Conservation (phyloP, 2,113 vertebrate species). For the Nibea coibor region DNA sequence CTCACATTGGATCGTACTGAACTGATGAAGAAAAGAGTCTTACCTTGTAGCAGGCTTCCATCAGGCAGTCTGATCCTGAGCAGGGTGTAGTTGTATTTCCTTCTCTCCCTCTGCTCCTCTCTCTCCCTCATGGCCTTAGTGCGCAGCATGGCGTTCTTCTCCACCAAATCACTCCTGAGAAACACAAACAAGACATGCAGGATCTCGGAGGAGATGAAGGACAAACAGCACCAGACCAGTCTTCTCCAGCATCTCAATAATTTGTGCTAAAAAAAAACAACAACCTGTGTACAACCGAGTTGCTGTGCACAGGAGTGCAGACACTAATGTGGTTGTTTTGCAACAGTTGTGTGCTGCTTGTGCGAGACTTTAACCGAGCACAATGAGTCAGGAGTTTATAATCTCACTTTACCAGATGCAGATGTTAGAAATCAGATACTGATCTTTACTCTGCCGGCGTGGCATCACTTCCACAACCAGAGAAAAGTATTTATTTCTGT, state of each 20-base stretch:
- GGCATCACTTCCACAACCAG: background rate
- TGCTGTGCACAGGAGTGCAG: background rate
- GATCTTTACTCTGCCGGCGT: background rate
- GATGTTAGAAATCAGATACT: background rate
- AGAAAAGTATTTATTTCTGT: background rate
- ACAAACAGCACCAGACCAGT: background rate
- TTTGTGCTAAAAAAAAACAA: background rate
- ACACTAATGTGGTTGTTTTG: background rate
- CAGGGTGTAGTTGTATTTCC: constrained; percentile 92
- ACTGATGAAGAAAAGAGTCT: background rate
- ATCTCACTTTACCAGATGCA: background rate
- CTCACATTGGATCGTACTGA: background rate
- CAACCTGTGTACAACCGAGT: background rate
- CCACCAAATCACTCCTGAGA: constrained; percentile 87
- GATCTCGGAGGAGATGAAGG: background rate
- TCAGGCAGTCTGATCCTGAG: constrained; percentile 91
- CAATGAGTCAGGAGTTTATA: background rate
- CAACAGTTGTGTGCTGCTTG: background rate
- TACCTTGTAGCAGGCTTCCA: constrained; percentile 92
- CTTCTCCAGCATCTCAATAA: background rate
- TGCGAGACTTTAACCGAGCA: background rate
- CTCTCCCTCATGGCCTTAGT: constrained; percentile 95
- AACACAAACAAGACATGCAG: constrained; percentile 20
- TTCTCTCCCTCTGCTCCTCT: constrained; percentile 91
- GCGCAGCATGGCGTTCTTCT: constrained; percentile 89